These are phyloP conservation scores for Cosmia trapezina DNA, from an alignment of 2,888 invertebrate species.

Conservation along the genomic window DNA sequence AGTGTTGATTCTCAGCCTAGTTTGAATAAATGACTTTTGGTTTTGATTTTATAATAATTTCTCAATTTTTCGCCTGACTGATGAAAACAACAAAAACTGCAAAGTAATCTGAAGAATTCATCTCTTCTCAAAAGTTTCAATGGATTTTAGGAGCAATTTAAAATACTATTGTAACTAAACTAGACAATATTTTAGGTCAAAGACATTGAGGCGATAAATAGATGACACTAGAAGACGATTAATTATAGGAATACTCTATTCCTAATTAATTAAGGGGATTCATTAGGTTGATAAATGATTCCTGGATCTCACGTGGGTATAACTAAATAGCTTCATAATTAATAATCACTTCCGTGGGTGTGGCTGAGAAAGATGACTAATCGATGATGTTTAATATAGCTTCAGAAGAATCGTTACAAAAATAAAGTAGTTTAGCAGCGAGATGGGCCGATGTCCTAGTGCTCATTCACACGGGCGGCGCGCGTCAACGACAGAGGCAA, in stretches of 20 bases:
- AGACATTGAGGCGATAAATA: constrained; percentile 17
- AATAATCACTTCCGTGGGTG: constrained; percentile 49
- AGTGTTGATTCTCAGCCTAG: too few species aligned
- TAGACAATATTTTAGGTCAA: constrained; percentile 9
- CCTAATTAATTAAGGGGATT: constrained; percentile 29
- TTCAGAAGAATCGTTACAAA: not conserved
- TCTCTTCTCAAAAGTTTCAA: not conserved
- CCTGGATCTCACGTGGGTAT: constrained; percentile 32
- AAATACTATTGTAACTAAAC: not conserved
- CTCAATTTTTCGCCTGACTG: not conserved
- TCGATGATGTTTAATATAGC: constrained; percentile 11
- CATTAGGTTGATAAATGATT: constrained; percentile 47
- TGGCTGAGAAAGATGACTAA: constrained; percentile 35
- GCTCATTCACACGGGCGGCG: too few species aligned
- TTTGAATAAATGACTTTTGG: too few species aligned
- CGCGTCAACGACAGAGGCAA: too few species aligned
- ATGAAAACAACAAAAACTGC: not conserved
- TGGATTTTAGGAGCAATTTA: not conserved
- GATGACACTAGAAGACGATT: constrained; percentile 5
- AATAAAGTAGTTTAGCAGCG: not conserved
- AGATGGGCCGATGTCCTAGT: too few species aligned
- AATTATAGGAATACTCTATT: constrained; percentile 15
- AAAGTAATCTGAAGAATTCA: too few species aligned
- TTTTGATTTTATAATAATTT: too few species aligned
- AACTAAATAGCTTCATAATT: constrained; percentile 42